phyloP scores from a whole-genome alignment of 2,888 invertebrate genomes.

The Eueremaeus valkanovi region DNA sequence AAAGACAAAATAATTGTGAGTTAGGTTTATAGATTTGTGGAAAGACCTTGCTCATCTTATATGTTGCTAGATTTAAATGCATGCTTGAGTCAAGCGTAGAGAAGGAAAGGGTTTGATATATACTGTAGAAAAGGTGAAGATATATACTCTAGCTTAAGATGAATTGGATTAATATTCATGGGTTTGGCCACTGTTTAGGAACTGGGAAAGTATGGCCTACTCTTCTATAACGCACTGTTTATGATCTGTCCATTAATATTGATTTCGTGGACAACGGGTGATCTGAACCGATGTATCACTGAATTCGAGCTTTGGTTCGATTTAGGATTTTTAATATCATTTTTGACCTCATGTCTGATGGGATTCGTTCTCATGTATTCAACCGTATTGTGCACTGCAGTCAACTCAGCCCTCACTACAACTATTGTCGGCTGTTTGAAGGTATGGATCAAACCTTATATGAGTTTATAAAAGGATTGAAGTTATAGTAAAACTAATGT shows the following conservation, averaged over 20 bases:
- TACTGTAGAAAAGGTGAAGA: no score
- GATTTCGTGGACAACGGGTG: slow-evolving; percentile 70
- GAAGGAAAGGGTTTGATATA: no score
- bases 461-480: not conserved
- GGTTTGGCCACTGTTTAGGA: slow-evolving; percentile 62
- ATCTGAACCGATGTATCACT: slow-evolving; percentile 62
- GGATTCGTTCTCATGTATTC: slow-evolving; percentile 93
- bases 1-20: no score
- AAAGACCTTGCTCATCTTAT: no score
- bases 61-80: no score
- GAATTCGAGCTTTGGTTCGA: slow-evolving; percentile 71
- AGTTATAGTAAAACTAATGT: no score
- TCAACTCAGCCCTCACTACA: slow-evolving; percentile 97
- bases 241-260: slow-evolving; percentile 73
- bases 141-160: no score
- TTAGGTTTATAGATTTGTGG: no score
- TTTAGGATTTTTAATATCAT: slow-evolving; percentile 70
- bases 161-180: no score
- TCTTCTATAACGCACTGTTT: slow-evolving; percentile 87
- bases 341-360: slow-evolving; percentile 87
- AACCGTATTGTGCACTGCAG: slow-evolving; percentile 88
- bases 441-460: slow-evolving; percentile 49
- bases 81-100: no score
- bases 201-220: slow-evolving; percentile 83
- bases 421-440: slow-evolving; percentile 97